phyloP scores from a whole-genome alignment of 2,797 vertebrate species.

The Notoglanidium macrostoma region DNA sequence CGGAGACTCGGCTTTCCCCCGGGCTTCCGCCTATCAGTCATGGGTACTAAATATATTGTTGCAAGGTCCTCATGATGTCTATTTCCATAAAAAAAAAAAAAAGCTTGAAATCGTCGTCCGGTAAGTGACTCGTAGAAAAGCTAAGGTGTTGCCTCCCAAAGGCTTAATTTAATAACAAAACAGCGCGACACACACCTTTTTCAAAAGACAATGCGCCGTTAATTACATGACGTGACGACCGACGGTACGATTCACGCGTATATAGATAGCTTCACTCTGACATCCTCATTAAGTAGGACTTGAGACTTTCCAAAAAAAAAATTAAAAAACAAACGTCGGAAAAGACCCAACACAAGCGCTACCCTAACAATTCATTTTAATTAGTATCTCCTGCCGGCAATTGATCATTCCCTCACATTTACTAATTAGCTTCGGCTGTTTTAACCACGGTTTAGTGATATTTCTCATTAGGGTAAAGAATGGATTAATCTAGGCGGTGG shows the following conservation, averaged over 20 bases:
- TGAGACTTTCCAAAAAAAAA: conserved; percentile 5
- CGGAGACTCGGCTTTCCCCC: conserved; percentile 25
- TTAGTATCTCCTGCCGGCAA: conserved; percentile 49
- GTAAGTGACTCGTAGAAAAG: background rate
- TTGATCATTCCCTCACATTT: conserved; percentile 59
- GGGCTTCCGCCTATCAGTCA: conserved; percentile 10
- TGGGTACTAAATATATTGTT: conserved; percentile 28
- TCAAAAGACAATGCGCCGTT: conserved; percentile 14
- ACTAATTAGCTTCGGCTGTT: conserved; percentile 53
- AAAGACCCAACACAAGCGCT: background rate
- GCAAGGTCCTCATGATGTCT: background rate
- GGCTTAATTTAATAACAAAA: conserved; percentile 21
- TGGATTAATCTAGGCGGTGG: conserved; percentile 53
- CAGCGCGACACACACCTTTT: conserved; percentile 26
- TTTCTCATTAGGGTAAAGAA: conserved; percentile 55
- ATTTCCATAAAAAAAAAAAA: background rate
- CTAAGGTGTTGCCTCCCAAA: background rate
- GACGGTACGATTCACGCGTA: conserved; percentile 30
- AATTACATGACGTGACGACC: conserved; percentile 45
- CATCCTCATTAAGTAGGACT: conserved; percentile 37
- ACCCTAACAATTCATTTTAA: conserved; percentile 42
- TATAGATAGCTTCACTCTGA: conserved; percentile 15
- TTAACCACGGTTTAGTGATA: conserved; percentile 55
- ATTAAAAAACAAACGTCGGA: conserved; percentile 24
- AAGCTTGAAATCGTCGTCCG: background rate